These are phyloP conservation scores for Monopis laevigella DNA, from an alignment of 2,888 invertebrate species.

Conservation along the genomic window DNA sequence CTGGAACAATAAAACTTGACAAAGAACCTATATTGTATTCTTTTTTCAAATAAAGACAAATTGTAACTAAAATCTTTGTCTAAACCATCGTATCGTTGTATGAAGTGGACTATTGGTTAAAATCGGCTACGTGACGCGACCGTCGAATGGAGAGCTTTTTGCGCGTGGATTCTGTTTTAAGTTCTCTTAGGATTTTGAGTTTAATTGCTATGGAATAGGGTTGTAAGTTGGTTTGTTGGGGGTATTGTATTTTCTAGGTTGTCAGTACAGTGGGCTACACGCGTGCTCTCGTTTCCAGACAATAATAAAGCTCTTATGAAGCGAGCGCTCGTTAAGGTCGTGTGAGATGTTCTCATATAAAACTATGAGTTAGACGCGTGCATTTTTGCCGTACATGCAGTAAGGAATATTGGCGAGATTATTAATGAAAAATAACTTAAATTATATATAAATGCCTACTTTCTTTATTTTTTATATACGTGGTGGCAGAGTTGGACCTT, in stretches of 20 bases:
- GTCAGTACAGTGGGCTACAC: slow-evolving; percentile 4
- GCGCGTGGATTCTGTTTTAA: no score
- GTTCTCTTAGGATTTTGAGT: not conserved
- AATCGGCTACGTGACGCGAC: slow-evolving; percentile 5
- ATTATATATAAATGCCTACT: no score
- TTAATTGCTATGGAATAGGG: not conserved
- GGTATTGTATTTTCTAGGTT: not conserved
- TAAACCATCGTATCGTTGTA: not conserved
- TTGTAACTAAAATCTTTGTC: slow-evolving; percentile 6
- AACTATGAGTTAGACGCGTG: not conserved
- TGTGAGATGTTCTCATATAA: not conserved
- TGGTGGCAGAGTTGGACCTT: no score
- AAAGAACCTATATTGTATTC: no score
- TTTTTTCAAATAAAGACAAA: slow-evolving; percentile 6
- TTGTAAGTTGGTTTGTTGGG: not conserved
- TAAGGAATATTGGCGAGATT: not conserved
- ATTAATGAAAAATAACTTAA: no score
- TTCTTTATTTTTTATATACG: no score
- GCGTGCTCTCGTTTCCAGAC: slow-evolving; percentile 5
- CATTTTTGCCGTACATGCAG: not conserved
- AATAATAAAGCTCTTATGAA: slow-evolving; percentile 8
- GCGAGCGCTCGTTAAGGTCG: slow-evolving; percentile 4
- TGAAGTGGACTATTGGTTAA: slow-evolving; percentile 5
- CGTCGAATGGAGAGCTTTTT: not conserved
- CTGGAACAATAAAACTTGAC: no score